Percentiles rank a stretch among this genome's conserved stretches.
phyloP scores from a whole-genome alignment of 2,888 invertebrate genomes.

The Lasioglossum oenotherae region DNA sequence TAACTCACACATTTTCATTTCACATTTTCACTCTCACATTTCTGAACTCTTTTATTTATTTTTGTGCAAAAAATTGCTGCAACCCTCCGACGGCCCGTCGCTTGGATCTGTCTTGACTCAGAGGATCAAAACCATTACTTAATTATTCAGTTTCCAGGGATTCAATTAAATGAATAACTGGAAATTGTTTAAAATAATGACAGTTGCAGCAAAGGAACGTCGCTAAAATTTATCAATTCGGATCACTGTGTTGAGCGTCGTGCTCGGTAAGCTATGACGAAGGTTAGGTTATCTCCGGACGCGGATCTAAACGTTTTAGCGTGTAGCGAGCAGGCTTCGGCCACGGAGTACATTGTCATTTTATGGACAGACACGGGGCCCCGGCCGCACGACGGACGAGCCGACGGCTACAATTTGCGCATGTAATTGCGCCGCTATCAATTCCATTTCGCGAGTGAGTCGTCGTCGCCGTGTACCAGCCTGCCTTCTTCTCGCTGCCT shows the following conservation, averaged over 20 bases:
- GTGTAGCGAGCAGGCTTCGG: conserved; percentile 70
- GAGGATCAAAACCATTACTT: too few relatives aligned
- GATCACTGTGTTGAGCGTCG: conserved; percentile 74
- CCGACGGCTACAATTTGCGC: conserved; percentile 70
- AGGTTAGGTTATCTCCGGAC: conserved; percentile 81
- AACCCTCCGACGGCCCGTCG: too few relatives aligned
- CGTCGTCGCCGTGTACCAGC: conserved; percentile 28
- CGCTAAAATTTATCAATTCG: too few relatives aligned
- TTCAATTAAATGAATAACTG: too few relatives aligned
- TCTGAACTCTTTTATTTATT: too few relatives aligned
- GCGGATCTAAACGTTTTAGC: conserved; percentile 82
- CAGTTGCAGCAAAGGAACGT: too few relatives aligned
- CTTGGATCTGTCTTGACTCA: too few relatives aligned
- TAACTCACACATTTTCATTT: too few relatives aligned
- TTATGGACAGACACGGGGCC: conserved; percentile 65
- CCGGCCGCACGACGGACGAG: conserved; percentile 51
- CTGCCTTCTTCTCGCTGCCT: not conserved
- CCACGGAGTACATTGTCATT: conserved; percentile 69
- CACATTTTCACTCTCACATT: too few relatives aligned
- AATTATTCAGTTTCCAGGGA: too few relatives aligned
- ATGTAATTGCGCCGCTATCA: conserved; percentile 74
- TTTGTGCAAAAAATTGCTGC: too few relatives aligned
- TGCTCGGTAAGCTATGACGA: conserved; percentile 83
- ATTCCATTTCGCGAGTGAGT: conserved; percentile 63
- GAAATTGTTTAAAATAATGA: too few relatives aligned